Evolutionary conservation across 2,797 vertebrate genomes (phyloP), one percentile per base, ranked within the genome.

Genomic region (Tenualosa thibaudeaui): DNA sequence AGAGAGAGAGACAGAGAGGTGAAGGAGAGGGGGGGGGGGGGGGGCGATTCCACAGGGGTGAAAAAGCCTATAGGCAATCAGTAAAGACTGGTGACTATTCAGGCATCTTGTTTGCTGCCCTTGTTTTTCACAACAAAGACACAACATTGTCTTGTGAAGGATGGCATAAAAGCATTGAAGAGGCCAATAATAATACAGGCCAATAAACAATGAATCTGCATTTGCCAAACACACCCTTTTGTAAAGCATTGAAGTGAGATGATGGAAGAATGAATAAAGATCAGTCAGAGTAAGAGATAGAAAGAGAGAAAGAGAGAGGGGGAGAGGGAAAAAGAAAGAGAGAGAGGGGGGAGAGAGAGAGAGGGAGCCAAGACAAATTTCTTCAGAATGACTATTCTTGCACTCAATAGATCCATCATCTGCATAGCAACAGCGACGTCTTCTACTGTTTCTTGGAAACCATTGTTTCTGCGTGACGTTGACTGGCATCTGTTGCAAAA

Each of bases 1-100:
- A 87, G 88, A 53, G 81, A 10, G 22, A 83, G 46, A 82, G 26
- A 81, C 85, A 83, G 81, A 84, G 84, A 87, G 86, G 88, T 86
- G 15, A 37, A 43, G 54, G 49, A 81, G 82, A 90, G 56, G 71
- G 83, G 82, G 83, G 86, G 65, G 85, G 26, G 51, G 82, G 60
- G 22, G n/a, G 24, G 85, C 78, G 87, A 71, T 65, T 65, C 24
- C 9, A 2, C 24, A 71, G 65, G 13, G 26, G 24, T 37, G 26
- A 75, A 43, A 75, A 22, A 43, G 12, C 68, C 68, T 75, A 17
- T 19, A 37, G 68, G 31, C 68, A 75, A 75, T 40, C 31, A 40
- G 37, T 75, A 75, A 56, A 56, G 15, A 75, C 12, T 7, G 68
- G 5, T 37, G 19, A 19, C 17, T 43, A 43, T 43, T 75, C 37